These are phyloP conservation scores for Megamerina dolium DNA, from an alignment of 2,888 invertebrate species.

Conservation along the genomic window DNA sequence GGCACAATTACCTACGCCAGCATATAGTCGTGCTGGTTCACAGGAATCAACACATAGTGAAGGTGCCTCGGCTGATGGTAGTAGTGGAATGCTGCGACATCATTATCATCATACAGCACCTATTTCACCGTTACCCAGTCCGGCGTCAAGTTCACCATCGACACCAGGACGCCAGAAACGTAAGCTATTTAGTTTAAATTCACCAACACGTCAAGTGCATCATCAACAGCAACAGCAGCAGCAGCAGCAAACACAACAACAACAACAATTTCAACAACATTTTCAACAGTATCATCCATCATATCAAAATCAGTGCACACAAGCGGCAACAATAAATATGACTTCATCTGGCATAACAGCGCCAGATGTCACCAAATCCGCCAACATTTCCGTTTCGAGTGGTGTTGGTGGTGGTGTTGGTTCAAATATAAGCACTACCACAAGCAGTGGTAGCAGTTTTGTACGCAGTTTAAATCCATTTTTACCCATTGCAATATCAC, in stretches of 20 bases:
- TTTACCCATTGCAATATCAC: conserved; percentile 24
- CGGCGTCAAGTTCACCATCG: conserved; percentile 32
- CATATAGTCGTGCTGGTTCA: conserved; percentile 37
- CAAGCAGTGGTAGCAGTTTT: conserved; percentile 28
- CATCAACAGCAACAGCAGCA: conserved; percentile 23
- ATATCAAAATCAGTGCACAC: neutral
- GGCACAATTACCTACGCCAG: conserved; percentile 34
- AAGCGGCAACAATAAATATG: too few relatives aligned
- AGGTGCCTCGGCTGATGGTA: conserved; percentile 15
- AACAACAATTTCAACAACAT: conserved; percentile 3
- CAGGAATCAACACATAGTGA: conserved; percentile 40
- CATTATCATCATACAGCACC: too few relatives aligned
- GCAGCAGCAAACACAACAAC: conserved; percentile 6
- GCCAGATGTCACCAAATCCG: conserved; percentile 15
- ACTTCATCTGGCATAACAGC: conserved; percentile 23
- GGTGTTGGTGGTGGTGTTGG: too few relatives aligned
- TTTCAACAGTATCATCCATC: neutral
- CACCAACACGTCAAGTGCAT: conserved; percentile 35
- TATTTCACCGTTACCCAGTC: conserved; percentile 30
- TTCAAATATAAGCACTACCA: too few relatives aligned
- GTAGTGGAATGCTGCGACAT: conserved; percentile 2
- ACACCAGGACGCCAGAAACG: conserved; percentile 42
- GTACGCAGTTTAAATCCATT: conserved; percentile 45
- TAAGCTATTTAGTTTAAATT: conserved; percentile 41
- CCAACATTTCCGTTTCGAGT: too few relatives aligned